Base-by-base conservation (phyloP, 2,113 vertebrate genomes). In the Mellivora capensis region DNA sequence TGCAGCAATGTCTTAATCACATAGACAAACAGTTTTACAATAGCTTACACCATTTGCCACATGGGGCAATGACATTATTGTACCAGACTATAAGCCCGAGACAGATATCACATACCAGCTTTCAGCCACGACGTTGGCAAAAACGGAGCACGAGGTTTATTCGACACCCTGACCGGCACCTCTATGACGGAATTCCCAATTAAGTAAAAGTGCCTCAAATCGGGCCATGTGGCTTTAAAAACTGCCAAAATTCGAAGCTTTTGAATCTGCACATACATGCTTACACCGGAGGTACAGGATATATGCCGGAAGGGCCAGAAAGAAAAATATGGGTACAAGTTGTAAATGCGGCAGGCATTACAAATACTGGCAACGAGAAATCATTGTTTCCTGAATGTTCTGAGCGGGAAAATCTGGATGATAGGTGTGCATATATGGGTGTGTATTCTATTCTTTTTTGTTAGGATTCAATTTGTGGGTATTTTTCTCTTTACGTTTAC, bases 1-100 rank as follows among this genome's bases (percentile, higher is more conserved):
- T 98, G 99, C 98, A 98, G 98, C 98, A 98, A 99, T 98, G 98
- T 99, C 99, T 99, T 99, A 99, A 99, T 99, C 99, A 99, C 99
- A 99, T 98, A 99, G 99, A 99, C 98, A 99, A 99, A 99, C 98
- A 99, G 98, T 99, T 99, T 99, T 99, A 99, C 98, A 99, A 99
- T 98, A 98, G 98, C 98, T 98, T 99, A 99, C 98, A 99, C 99
- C 98, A 99, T 99, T 99, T 99, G 98, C 98, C 99, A 99, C 98
- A 99, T 98, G 99, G 98, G 99, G 98, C 98, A 99, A 98, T 98
- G 98, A 98, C 98, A 99, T 98, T 99, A 98, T 98, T 98, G 98
- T 98, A 98, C 98, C 98, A 99, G 98, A 98, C 98, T 98, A 98
- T 98, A 99, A 99, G 98, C 98, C 97, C 97, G 72, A 99, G 98